Conservation (phyloP, 2,113 vertebrate genomes). For the Ondatra zibethicus region DNA sequence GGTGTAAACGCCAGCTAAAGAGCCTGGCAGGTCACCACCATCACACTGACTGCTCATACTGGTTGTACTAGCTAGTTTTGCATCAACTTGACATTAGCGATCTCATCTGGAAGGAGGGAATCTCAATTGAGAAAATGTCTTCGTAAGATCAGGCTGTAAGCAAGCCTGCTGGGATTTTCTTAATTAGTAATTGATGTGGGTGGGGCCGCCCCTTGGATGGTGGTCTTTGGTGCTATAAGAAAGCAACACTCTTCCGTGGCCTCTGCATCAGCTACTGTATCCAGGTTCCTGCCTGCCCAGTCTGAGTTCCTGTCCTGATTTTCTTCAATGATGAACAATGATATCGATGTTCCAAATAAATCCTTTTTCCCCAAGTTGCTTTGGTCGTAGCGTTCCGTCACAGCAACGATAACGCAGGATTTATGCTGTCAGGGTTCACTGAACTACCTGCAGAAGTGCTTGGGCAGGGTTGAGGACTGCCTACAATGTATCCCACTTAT, state of each 20-base stretch:
- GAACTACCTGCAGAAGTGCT: neutral
- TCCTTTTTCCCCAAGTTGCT: neutral
- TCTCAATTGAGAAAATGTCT: neutral
- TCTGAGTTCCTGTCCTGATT: neutral
- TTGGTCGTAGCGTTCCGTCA: neutral
- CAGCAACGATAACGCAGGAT: neutral
- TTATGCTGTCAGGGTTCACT: neutral
- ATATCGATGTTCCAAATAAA: neutral
- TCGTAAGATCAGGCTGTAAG: neutral
- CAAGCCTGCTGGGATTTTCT: neutral
- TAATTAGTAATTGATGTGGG: neutral
- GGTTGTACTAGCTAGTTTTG: neutral
- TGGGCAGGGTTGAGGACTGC: neutral
- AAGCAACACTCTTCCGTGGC: neutral
- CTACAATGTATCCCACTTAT: neutral
- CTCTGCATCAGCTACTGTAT: neutral
- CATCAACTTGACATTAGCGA: neutral
- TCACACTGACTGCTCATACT: neutral
- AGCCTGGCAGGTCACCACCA: neutral
- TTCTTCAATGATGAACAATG: neutral
- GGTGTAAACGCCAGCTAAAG: neutral
- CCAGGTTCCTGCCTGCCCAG: neutral
- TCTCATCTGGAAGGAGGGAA: neutral
- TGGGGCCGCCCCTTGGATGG: accelerated
- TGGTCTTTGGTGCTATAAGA: neutral